Base-by-base conservation (phyloP, 2,797 vertebrate species). In the Helarctos malayanus region DNA sequence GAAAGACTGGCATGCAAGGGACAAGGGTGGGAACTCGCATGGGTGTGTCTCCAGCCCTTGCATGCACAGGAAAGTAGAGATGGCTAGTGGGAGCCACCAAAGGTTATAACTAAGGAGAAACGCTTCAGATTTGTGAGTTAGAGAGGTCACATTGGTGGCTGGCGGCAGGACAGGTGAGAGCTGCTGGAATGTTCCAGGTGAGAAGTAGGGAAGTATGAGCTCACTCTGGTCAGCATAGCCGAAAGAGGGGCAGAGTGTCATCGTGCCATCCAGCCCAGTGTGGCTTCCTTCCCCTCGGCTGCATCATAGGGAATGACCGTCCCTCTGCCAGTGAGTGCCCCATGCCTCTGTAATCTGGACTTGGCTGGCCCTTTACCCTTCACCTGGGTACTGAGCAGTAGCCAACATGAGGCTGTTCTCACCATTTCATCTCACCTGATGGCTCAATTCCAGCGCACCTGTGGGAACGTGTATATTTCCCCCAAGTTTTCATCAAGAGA, bases 401-500 rank as follows among this genome's bases (percentile, higher is more conserved):
- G 57, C 59, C 16, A 57, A 10, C 38, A 19, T 32, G 12, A 49
- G 49, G 45, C 75, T 80, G 32, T 71, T 68, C 54, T 82, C 68
- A 73, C 65, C 21, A 21, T 52, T 65, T 89, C 85, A 75, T 82
- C 76, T 73, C 21, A 25, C 32, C 54, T 32, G 63, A 41, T 88
- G 65, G 65, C 63, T 59, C n/a, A 25, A 19, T 27, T 73, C 78
- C 56, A 63, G 56, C 0, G 4, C 68, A 56, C 65, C 56, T 63
- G 78, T 8, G 8, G 35, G 27, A 35, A 35, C 7, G 2, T n/a
- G 19, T 59, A 4, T 12, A 45, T 63, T 75, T 56, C 47, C 56
- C 47, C 32, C 9, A 41, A 57, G 41, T 80, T 87, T 80, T 94
- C 76, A 94, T 61, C 63, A 27, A 35, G 78, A 69, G 38, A 79